Evolutionary conservation across 2,797 vertebrate species (phyloP).

Genomic region (Champsocephalus esox): DNA sequence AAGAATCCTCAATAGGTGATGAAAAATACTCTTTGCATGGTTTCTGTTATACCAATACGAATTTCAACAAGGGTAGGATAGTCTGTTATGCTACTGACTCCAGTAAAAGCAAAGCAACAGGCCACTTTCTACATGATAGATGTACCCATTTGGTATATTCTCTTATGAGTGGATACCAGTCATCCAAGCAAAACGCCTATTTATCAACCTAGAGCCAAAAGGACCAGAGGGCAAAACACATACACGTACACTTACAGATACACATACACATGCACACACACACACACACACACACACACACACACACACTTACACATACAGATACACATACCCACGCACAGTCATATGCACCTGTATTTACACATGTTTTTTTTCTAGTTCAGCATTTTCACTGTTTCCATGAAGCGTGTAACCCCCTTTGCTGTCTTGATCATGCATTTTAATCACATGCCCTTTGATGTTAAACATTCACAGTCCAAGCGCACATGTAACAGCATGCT

Average conservation of each 20-base stretch:
- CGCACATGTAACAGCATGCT: slow-evolving; percentile 32
- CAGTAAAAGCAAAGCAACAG: slow-evolving; percentile 15
- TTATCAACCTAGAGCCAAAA: slow-evolving; percentile 42
- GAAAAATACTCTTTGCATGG: slow-evolving; percentile 13
- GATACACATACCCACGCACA: background rate
- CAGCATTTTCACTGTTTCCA: slow-evolving; percentile 18
- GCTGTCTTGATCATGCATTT: slow-evolving; percentile 56
- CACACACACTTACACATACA: background rate
- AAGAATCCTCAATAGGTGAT: slow-evolving; percentile 11
- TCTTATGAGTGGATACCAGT: slow-evolving; percentile 31
- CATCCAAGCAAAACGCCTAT: slow-evolving; percentile 37
- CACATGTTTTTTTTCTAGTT: slow-evolving; percentile 31
- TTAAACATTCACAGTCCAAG: slow-evolving; percentile 62
- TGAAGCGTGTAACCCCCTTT: slow-evolving; percentile 4
- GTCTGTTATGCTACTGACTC: slow-evolving; percentile 25
- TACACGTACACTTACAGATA: background rate
- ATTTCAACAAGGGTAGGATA: slow-evolving; percentile 36
- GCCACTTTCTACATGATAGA: slow-evolving; percentile 27
- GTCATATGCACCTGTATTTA: background rate
- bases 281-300: background rate
- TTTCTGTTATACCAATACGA: slow-evolving; percentile 32
- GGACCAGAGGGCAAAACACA: slow-evolving; percentile 8
- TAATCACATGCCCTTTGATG: slow-evolving; percentile 63
- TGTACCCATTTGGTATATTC: slow-evolving; percentile 39
- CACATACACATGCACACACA: slow-evolving; percentile 5